Conservation (phyloP, 2,888 invertebrate species). For the Gibbula magus region DNA sequence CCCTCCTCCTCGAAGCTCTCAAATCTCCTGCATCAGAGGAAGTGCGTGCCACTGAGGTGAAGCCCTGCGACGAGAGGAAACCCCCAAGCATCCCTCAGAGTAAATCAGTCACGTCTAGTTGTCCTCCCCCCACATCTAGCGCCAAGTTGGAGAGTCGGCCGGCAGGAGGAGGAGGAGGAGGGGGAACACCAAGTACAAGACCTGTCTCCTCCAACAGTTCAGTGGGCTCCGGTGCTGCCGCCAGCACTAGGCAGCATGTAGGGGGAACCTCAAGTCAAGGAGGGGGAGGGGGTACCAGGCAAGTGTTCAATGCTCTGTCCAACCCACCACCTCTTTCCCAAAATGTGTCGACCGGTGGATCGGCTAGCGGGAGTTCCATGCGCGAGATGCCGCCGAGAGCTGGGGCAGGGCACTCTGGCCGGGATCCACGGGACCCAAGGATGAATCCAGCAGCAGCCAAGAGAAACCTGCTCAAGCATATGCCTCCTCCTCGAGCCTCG, state of each 20-base stretch:
- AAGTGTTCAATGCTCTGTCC: conserved; percentile 39
- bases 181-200: neutral
- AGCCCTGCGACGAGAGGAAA: conserved; percentile 26
- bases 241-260: neutral
- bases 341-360: conserved; percentile 46
- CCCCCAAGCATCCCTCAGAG: conserved; percentile 31
- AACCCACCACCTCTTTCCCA: conserved; percentile 24
- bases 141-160: conserved; percentile 39
- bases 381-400: conserved; percentile 54
- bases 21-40: conserved; percentile 43
- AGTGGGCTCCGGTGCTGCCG: conserved; percentile 10
- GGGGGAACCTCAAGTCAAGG: conserved; percentile 34
- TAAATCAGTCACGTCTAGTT: conserved; percentile 19
- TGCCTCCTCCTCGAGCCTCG: conserved; percentile 63
- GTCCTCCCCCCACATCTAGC: conserved; percentile 37
- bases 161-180: conserved; percentile 28
- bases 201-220: neutral
- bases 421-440: conserved; percentile 49
- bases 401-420: conserved; percentile 44
- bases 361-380: conserved; percentile 45
- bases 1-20: conserved; percentile 44
- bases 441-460: conserved; percentile 67
- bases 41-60: conserved; percentile 26
- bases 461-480: conserved; percentile 71
- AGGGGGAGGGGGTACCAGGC: conserved; percentile 39